Percentiles rank a stretch among this genome's conserved stretches.
Conservation (phyloP, 2,113 vertebrate genomes). For the Variabilichromis moorii region DNA sequence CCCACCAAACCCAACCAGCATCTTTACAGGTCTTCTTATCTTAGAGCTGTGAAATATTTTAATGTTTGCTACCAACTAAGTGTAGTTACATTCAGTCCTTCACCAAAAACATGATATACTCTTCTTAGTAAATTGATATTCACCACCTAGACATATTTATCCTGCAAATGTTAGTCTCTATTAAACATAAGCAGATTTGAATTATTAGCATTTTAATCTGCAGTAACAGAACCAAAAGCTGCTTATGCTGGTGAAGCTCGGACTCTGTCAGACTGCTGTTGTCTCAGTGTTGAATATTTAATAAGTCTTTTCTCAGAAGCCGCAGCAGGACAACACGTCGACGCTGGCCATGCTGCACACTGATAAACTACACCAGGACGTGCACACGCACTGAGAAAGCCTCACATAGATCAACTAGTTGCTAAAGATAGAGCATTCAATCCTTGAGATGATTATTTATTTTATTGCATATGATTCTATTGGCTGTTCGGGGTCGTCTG, state of each 20-base stretch:
- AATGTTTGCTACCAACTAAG: background rate
- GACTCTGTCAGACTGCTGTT: background rate
- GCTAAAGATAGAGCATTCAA: background rate
- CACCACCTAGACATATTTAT: background rate
- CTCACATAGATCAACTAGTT: background rate
- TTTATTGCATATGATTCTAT: accelerated
- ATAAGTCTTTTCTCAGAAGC: background rate
- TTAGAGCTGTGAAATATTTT: accelerated
- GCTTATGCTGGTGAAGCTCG: background rate
- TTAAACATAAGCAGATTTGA: background rate
- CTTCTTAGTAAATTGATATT: background rate
- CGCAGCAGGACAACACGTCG: background rate
- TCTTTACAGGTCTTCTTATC: background rate
- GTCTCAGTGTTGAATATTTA: background rate
- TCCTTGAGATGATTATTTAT: background rate
- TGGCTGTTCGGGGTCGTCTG: background rate
- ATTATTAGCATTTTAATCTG: background rate
- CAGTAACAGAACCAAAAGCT: background rate
- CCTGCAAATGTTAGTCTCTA: accelerated
- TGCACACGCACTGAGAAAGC: background rate
- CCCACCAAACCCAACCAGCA: background rate
- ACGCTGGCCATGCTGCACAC: background rate
- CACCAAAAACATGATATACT: background rate
- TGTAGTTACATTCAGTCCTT: background rate
- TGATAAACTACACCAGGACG: background rate